Percentiles rank a stretch among this genome's conserved stretches.
Conservation (phyloP, 2,113 vertebrate genomes). For the Tachysurus vachellii region DNA sequence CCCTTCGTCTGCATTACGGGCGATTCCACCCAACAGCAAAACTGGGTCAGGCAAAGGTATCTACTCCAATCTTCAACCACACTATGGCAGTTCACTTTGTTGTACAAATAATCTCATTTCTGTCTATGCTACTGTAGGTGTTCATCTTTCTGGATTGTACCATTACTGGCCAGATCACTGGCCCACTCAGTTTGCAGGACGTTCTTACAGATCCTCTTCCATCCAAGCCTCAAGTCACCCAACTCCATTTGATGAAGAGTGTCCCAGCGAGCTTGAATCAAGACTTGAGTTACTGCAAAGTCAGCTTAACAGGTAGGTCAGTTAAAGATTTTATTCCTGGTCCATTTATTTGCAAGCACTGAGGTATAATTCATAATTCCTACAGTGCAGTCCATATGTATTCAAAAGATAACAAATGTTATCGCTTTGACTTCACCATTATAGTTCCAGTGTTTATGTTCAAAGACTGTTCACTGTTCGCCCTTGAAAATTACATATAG, state of each 20-base stretch:
- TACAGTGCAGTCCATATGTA: background rate
- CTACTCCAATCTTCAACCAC: background rate
- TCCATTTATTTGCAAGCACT: background rate
- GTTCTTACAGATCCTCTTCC: slow-evolving; percentile 73
- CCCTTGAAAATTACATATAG: background rate
- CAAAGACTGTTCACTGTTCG: background rate
- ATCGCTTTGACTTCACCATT: background rate
- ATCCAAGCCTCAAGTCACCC: slow-evolving; percentile 64
- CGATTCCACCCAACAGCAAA: slow-evolving; percentile 58
- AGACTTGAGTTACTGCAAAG: slow-evolving; percentile 87
- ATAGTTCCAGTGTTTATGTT: background rate
- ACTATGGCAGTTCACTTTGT: slow-evolving; percentile 56
- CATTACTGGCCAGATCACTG: slow-evolving; percentile 80
- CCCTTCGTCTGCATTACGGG: slow-evolving; percentile 66
- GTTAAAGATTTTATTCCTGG: background rate
- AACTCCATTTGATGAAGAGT: slow-evolving; percentile 64
- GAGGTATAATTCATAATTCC: background rate
- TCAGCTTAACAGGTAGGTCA: slow-evolving; percentile 87
- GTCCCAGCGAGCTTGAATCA: slow-evolving; percentile 79
- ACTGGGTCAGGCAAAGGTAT: slow-evolving; percentile 49
- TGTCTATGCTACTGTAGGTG: slow-evolving; percentile 57
- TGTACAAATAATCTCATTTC: background rate
- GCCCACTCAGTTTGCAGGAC: slow-evolving; percentile 58
- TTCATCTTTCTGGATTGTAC: slow-evolving; percentile 76
- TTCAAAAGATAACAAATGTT: background rate